Evolutionary conservation across 2,888 invertebrate genomes (phyloP).

Genomic region (Drosophila neotestacea): DNA sequence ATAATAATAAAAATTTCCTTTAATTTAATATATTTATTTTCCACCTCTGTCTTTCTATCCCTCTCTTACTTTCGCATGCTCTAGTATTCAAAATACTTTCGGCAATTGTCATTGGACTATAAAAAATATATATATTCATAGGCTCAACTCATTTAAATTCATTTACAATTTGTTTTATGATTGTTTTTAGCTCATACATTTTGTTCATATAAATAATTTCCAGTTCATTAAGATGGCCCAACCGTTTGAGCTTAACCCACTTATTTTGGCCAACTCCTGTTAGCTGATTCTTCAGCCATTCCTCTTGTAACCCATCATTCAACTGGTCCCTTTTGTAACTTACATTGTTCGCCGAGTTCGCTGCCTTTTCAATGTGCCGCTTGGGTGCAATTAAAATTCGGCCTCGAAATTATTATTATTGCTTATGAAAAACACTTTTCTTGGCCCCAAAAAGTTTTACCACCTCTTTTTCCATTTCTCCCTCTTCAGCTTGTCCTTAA

Average conservation of each 20-base stretch:
- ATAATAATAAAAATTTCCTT: too few species aligned
- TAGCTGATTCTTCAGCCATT: not conserved
- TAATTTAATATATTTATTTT: not conserved
- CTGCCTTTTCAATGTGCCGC: slow-evolving; percentile 75
- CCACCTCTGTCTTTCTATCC: too few species aligned
- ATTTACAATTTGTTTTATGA: not conserved
- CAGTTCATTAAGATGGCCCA: slow-evolving; percentile 26
- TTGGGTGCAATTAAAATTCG: slow-evolving; percentile 83
- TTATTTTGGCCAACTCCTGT: slow-evolving; percentile 30
- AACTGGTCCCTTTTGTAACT: slow-evolving; percentile 46
- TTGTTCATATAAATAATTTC: slow-evolving; percentile 12
- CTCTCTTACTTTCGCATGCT: not conserved
- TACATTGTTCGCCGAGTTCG: slow-evolving; percentile 29
- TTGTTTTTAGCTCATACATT: not conserved
- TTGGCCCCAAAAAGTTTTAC: slow-evolving; percentile 20
- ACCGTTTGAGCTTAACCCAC: slow-evolving; percentile 22
- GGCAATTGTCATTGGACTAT: not conserved
- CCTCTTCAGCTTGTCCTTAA: not conserved
- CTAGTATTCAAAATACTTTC: not conserved
- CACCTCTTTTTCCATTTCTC: not conserved
- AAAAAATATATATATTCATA: not conserved
- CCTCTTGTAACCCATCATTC: slow-evolving; percentile 40
- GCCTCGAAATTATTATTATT: slow-evolving; percentile 81
- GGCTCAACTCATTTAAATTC: slow-evolving; percentile 5
- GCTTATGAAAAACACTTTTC: slow-evolving; percentile 79